Percentiles rank a stretch among this genome's conserved stretches.
These are phyloP conservation scores for Nymphalis urticae DNA, from an alignment of 2,888 invertebrate genomes.

Conservation along the genomic window DNA sequence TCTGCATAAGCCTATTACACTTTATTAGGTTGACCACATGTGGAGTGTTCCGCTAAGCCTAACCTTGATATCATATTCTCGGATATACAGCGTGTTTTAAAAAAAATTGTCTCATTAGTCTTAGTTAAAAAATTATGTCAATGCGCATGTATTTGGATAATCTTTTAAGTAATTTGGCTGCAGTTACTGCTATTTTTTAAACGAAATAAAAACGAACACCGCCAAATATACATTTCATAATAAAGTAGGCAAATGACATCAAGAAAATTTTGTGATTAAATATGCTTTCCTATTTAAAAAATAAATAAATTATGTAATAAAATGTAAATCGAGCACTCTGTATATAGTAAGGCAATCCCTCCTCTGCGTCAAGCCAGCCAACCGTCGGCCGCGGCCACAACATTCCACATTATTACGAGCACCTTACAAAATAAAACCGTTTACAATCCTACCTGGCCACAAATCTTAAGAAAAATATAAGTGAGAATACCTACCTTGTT, in stretches of 20 bases:
- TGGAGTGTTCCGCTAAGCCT: constrained; percentile 82
- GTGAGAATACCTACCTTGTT: constrained; percentile 59
- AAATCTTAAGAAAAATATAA: constrained; percentile 52
- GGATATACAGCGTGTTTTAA: constrained; percentile 62
- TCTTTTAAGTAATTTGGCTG: background rate
- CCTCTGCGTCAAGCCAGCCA: constrained; percentile 52
- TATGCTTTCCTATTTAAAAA: background rate
- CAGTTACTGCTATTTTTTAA: background rate
- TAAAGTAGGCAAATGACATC: background rate
- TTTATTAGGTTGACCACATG: constrained; percentile 82
- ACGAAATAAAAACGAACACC: background rate
- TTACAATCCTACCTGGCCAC: constrained; percentile 69
- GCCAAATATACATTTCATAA: background rate
- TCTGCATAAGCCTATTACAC: constrained; percentile 65
- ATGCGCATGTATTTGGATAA: background rate
- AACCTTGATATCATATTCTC: constrained; percentile 82
- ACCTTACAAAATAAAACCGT: constrained; percentile 73
- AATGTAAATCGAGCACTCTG: constrained; percentile 48
- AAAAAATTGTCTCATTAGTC: constrained; percentile 7
- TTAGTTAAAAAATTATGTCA: background rate
- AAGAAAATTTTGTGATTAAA: background rate
- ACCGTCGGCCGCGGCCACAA: constrained; percentile 56
- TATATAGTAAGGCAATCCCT: constrained; percentile 49
- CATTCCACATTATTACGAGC: constrained; percentile 75
- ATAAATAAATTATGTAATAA: background rate